phyloP scores from a whole-genome alignment of 2,797 vertebrate genomes.

The Phoebastria nigripes region DNA sequence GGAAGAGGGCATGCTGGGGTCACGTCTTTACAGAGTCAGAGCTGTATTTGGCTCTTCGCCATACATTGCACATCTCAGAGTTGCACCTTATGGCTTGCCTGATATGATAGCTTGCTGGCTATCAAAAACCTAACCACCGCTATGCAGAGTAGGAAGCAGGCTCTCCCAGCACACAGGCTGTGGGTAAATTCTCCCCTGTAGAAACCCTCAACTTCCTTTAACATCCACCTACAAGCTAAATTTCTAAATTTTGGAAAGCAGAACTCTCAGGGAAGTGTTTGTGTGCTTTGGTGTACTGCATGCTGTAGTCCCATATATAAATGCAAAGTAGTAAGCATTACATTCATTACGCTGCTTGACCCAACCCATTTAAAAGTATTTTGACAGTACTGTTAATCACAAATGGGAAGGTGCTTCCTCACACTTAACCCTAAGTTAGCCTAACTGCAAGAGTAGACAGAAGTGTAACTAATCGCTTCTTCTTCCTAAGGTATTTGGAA shows the following conservation, averaged over 20 bases:
- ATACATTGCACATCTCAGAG: fast-evolving
- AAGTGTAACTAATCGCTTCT: background rate
- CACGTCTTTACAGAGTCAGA: background rate
- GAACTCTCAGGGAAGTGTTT: background rate
- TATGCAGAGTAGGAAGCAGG: background rate
- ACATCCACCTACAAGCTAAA: background rate
- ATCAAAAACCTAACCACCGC: background rate
- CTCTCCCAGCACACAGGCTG: background rate
- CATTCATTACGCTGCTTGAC: background rate
- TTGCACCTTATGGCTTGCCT: background rate
- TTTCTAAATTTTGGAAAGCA: background rate
- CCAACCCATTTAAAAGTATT: background rate
- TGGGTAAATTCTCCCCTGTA: background rate
- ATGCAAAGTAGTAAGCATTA: background rate
- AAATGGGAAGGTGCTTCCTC: background rate
- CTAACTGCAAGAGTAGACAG: background rate
- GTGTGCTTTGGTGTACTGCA: background rate
- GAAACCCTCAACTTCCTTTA: background rate
- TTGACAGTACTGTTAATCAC: background rate
- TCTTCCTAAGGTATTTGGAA: background rate
- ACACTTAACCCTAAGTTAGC: background rate
- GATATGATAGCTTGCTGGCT: background rate
- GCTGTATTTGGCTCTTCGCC: background rate
- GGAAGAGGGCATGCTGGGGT: background rate
- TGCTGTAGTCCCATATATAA: background rate